Percentiles rank a stretch among this genome's conserved stretches.
Conservation (phyloP, 2,888 invertebrate species). For the Hybos culiciformis region DNA sequence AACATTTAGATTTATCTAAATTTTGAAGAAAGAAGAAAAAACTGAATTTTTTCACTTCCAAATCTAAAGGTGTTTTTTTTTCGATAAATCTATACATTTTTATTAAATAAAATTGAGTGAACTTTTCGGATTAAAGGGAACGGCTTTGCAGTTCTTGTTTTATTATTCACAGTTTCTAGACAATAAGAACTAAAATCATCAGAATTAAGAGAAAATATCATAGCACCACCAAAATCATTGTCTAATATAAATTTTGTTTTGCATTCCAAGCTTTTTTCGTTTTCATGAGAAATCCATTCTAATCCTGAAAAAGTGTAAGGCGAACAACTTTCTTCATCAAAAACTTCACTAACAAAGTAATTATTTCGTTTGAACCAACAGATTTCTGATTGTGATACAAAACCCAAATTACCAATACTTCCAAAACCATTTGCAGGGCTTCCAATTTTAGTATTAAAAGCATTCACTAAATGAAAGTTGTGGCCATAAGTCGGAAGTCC, state of each 20-base stretch:
- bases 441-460: conserved; percentile 48
- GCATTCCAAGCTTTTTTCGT: conserved; percentile 50
- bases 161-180: conserved; percentile 7
- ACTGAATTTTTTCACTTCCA: too few relatives aligned
- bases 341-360: conserved; percentile 39
- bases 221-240: conserved; percentile 59
- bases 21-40: too few relatives aligned
- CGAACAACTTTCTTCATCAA: conserved; percentile 55
- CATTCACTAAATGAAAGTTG: conserved; percentile 55
- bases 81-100: too few relatives aligned
- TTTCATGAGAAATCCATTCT: conserved; percentile 79
- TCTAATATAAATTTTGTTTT: conserved; percentile 52
- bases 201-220: conserved; percentile 69
- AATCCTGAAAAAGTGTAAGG: conserved; percentile 56
- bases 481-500: conserved; percentile 85
- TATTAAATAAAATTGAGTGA: conserved; percentile 16
- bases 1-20: too few relatives aligned
- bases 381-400: conserved; percentile 53
- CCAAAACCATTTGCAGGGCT: conserved; percentile 62
- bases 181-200: conserved; percentile 61
- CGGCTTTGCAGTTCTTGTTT: conserved; percentile 8
- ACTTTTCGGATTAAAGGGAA: conserved; percentile 25
- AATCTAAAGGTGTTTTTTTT: too few relatives aligned
- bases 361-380: conserved; percentile 50
- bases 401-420: conserved; percentile 51